Evolutionary conservation across 2,113 vertebrate species (phyloP).

Genomic region (Symphodus melops): DNA sequence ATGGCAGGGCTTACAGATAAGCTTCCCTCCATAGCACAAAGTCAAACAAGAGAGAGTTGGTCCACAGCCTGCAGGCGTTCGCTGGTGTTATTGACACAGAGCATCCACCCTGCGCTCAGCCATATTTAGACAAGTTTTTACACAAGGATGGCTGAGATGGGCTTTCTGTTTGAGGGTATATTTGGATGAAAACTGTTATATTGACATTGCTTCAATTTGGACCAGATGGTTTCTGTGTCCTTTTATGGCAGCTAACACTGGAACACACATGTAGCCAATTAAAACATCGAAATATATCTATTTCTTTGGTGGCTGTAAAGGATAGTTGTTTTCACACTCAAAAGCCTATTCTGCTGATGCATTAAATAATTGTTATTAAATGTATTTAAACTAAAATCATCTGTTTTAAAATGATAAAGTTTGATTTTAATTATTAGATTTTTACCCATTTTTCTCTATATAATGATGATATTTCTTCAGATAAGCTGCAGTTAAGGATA

Average conservation of each 20-base stretch:
- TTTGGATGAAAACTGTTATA: slow-evolving; percentile 3
- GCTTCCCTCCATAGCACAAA: slow-evolving; percentile 60
- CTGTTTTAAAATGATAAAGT: no score
- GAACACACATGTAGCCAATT: background rate
- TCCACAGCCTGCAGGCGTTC: slow-evolving; percentile 62
- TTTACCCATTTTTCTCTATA: no score
- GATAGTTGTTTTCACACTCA: no score
- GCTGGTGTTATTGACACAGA: slow-evolving; percentile 52
- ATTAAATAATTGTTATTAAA: no score
- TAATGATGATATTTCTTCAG: no score
- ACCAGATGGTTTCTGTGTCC: background rate
- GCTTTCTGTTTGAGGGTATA: background rate
- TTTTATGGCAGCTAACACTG: background rate
- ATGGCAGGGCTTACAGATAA: slow-evolving; percentile 73
- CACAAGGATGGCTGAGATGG: slow-evolving; percentile 11
- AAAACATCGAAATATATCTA: no score
- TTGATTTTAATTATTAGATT: no score
- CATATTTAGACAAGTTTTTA: slow-evolving; percentile 51
- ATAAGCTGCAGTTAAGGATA: no score
- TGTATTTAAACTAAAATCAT: no score
- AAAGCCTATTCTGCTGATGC: no score
- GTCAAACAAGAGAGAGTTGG: slow-evolving; percentile 72
- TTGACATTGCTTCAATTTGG: background rate
- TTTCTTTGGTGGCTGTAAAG: background rate
- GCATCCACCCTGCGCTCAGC: slow-evolving; percentile 13